Base-by-base conservation (phyloP, 2,113 vertebrate species). In the Odocoileus virginianus region DNA sequence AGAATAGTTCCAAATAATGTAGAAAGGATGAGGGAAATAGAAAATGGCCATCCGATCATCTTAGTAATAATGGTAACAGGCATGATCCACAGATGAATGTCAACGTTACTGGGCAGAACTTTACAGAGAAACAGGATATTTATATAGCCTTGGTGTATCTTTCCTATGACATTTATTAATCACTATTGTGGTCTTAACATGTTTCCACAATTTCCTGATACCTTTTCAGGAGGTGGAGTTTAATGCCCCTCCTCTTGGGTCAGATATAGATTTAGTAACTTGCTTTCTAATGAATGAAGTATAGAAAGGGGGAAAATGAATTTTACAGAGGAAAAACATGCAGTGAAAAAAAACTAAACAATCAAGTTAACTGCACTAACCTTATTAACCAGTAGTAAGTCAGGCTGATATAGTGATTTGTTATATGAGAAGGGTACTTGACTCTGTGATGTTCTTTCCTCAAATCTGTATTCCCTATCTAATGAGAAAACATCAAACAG, bases 391-490 rank as follows among this genome's bases (percentile, higher is more conserved):
- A 23, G 25, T 7, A 28, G 40, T 14, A 23, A 52, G 8, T 23
- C 3, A 6, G 6, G 27, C 15, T 7, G 7, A 45, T 28, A 30
- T 3, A 25, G 2, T 6, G 8, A 67, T 36, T 2, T 8, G 30
- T 36, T 33, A 13, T 10, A 57, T 87, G 47, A 27, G 17, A 12
- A 67, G 30, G 5, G 7, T 33, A 7, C 21, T 23, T 64, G n/a
- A 16, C 89, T 9, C 12, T 25, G 7, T 45, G 33, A 2, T 45
- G 1, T 50, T 83, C 60, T 74, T 52, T 16, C 36, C 40, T 25
- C 5, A 40, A 17, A 57, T 40, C 60, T 27, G 23, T 25, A n/a
- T 58, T 36, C 61, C 57, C 50, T 19, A 74, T 30, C 9, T 28
- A 40, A 50, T 57, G 52, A 76, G 52, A 10, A 23, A 76, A 89